Percentiles rank a stretch among this genome's conserved stretches.
These are phyloP conservation scores for Synaphobranchus kaupii DNA, from an alignment of 2,797 vertebrate genomes.

Conservation along the genomic window DNA sequence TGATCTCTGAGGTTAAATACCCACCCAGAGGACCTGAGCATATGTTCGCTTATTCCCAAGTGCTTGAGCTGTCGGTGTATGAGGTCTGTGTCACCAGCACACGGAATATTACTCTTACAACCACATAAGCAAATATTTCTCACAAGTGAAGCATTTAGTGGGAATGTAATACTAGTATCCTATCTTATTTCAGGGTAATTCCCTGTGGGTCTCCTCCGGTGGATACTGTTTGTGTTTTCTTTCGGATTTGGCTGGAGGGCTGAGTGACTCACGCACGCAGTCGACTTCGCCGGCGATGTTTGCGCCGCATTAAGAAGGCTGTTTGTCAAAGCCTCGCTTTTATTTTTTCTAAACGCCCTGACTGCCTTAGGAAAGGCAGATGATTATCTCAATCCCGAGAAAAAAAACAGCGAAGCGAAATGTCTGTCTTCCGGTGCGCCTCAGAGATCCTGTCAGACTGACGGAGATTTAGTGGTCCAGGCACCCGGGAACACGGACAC, in stretches of 20 bases:
- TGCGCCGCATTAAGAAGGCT: neutral
- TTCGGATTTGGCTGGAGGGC: neutral
- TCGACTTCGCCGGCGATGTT: neutral
- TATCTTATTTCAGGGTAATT: neutral
- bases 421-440: neutral
- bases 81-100: neutral
- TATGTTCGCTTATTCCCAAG: neutral
- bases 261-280: neutral
- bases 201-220: neutral
- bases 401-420: neutral
- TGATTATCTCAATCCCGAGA: neutral
- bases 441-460: neutral
- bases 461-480: neutral
- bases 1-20: neutral
- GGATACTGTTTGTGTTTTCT: neutral
- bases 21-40: neutral
- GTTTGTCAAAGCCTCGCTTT: neutral
- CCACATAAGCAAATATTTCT: neutral
- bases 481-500: neutral
- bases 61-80: neutral
- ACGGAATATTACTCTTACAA: neutral
- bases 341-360: neutral
- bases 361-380: neutral
- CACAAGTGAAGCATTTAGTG: neutral
- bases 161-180: no score